Percentiles rank a stretch among this genome's conserved stretches.
Evolutionary conservation across 2,797 vertebrate genomes (phyloP).

Genomic region (Sebastes hubbsi): DNA sequence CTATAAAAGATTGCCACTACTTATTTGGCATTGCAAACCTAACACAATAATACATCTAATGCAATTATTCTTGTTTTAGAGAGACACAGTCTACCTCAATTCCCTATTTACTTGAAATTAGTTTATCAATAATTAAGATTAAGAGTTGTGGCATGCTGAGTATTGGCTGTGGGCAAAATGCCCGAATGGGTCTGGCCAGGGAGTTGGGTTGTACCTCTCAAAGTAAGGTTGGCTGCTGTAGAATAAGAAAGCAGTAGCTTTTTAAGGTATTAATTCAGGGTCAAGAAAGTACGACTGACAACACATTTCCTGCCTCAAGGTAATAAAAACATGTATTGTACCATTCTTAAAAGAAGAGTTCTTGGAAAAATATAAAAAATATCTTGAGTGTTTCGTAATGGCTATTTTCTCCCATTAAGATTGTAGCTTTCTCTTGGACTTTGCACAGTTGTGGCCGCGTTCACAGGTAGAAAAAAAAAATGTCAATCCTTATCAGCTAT

Average conservation of each 20-base stretch:
- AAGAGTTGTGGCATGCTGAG: slow-evolving; percentile 6
- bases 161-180: slow-evolving; percentile 12
- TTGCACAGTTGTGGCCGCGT: background rate
- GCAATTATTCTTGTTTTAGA: background rate
- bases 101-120: slow-evolving; percentile 12
- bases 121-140: slow-evolving; percentile 31
- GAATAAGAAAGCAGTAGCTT: background rate
- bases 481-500: slow-evolving; percentile 15
- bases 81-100: background rate
- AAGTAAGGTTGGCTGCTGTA: background rate
- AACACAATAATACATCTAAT: background rate
- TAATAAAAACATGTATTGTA: background rate
- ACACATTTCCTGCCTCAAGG: background rate
- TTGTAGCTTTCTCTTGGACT: background rate
- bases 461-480: background rate
- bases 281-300: background rate
- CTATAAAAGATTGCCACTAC: background rate
- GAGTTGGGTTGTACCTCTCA: background rate
- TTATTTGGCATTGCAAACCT: background rate
- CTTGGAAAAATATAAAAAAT: background rate
- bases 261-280: background rate
- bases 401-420: background rate
- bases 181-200: background rate
- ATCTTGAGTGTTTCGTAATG: background rate
- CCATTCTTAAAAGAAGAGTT: background rate